Evolutionary conservation across 37 sponge, comb jelly and placozoan genomes (phyloP).

Genomic region (Bolinopsis microptera): DNA sequence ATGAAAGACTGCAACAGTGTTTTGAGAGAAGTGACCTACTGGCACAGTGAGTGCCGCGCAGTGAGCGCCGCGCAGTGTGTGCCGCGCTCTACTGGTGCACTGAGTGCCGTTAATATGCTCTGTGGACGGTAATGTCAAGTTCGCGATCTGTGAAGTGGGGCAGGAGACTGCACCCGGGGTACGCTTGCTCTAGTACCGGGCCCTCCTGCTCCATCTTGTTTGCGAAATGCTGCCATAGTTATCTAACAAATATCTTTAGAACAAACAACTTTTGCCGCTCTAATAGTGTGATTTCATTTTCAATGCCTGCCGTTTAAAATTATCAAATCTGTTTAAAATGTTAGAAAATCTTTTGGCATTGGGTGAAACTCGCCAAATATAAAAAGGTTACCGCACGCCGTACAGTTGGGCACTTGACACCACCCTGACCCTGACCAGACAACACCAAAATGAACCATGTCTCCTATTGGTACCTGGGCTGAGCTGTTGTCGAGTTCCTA

Average conservation of each 20-base stretch:
- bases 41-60: background rate
- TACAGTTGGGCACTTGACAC: background rate
- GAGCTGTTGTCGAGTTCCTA: background rate
- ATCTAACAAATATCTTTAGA: background rate
- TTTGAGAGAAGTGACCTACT: background rate
- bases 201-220: background rate
- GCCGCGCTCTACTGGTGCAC: background rate
- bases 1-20: background rate
- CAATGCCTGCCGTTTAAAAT: background rate
- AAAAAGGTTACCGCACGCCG: background rate
- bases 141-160: background rate
- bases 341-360: background rate
- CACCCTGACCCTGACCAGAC: background rate
- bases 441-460: too few species aligned
- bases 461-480: too few species aligned
- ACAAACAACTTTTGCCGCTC: background rate
- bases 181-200: background rate
- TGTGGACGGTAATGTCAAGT: background rate
- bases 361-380: background rate
- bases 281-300: background rate
- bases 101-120: background rate
- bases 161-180: background rate
- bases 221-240: background rate
- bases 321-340: background rate
- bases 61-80: too few species aligned